Evolutionary conservation across 2,113 vertebrate species (phyloP), one percentile per base, ranked within the genome.

Genomic region (Channa argus): DNA sequence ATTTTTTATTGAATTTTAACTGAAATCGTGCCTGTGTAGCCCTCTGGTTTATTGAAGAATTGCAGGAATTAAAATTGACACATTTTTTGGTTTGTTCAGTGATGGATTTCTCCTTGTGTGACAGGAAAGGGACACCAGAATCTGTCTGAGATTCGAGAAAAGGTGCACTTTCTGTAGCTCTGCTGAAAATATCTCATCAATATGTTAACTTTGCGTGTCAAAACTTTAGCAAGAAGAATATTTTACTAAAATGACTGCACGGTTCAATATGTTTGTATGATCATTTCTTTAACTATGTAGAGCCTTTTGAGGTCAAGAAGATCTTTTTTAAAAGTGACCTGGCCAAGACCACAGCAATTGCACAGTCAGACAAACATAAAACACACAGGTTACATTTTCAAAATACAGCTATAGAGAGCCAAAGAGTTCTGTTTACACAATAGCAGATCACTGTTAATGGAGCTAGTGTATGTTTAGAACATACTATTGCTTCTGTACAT

Each of bases 11-110:
- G 52, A 71, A 52, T 55, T 37, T 15, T 76, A 61, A 63, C 47
- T 80, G 44, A 63, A 75, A 60, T 13, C 9, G 12, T 58, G 11
- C 5, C 47, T 52, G 7, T 54, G 37, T 59, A 56, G 44, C 47
- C 43, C 63, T 56, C 11, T 77, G 56, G 10, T 74, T 36, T 65
- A 58, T 14, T 79, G 64, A 39, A 70, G 47, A 71, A 53, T 24
- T 24, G 73, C 61, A 56, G 63, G 37, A 83, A 72, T 58, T 71
- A 66, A 70, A 79, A 74, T 15, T 46, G 62, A 75, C 72, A 15
- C 24, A 24, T 24, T 24, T 39, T 74, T 47, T 13, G 38, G 62
- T 69, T 53, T 77, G 56, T 36, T 41, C 67, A 34, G 11, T 50
- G 61, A 63, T 63, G 43, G 65, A 81, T 74, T 66, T 72, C 36